Base-by-base conservation (phyloP, 2,888 invertebrate species). In the Erynnis tages region DNA sequence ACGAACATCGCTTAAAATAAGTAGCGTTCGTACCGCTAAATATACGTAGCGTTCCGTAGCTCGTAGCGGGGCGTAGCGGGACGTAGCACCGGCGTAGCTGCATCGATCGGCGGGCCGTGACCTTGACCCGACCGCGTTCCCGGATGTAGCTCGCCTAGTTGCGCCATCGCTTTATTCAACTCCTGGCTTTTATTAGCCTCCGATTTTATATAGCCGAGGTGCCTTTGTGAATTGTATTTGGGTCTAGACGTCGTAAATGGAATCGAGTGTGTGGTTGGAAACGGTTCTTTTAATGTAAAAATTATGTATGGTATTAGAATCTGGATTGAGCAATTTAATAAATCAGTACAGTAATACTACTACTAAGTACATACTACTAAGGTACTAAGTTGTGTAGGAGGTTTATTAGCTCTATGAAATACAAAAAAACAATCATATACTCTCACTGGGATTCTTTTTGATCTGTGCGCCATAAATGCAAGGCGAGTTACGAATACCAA, bases 61-160 rank as follows among this genome's bases (percentile, higher is more conserved):
- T 57, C 59, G 60, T 58, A 55, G 62, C 63, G 62, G 68, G 72
- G 59, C 67, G 60, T 56, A 54, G 61, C 46, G 53, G 62, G 61
- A 67, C 59, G 69, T 70, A 70, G 67, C 67, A 74, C 71, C 79
- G 76, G 74, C 81, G 82, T 82, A 82, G 91, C 91, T 91, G 90
- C 90, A 91, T 91, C 91, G 91, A 91, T 91, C 91, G 86, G 76
- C 82, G 79, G 82, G 79, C 88, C 90, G 90, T 91, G 91, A 91
- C 92, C 91, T 91, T 91, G 91, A 91, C 92, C 91, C 79, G 79
- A 87, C 88, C 87, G 37, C 84, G 81, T 83, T 87, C 88, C 88
- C 89, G 87, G 89, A 83, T 85, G 81, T 82, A 63, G 62, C 71
- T 79, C 73, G 78, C 79, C 81, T 74, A 79, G 77, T 81, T 80